These are phyloP conservation scores for Silurus glanis DNA, from an alignment of 2,113 vertebrate genomes.

Conservation along the genomic window DNA sequence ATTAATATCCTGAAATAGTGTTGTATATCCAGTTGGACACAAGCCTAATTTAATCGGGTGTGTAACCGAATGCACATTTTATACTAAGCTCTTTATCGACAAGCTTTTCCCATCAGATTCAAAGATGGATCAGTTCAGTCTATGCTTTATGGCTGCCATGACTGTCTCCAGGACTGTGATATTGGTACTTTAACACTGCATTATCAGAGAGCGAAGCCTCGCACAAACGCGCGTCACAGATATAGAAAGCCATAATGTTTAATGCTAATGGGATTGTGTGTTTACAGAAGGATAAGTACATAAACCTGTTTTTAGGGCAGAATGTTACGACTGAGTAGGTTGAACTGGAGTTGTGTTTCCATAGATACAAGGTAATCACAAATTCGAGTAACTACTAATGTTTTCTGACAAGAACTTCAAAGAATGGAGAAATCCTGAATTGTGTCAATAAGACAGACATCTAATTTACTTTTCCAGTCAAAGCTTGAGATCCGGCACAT, in stretches of 20 bases:
- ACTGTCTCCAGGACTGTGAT: neutral
- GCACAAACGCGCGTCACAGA: neutral
- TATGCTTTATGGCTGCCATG: neutral
- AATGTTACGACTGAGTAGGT: neutral
- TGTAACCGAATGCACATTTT: neutral
- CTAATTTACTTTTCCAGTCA: neutral
- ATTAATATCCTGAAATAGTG: neutral
- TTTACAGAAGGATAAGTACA: neutral
- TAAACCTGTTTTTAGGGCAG: neutral
- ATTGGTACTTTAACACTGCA: constrained; percentile 40
- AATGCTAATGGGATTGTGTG: neutral
- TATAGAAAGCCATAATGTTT: neutral
- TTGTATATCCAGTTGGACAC: neutral
- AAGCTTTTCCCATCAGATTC: neutral
- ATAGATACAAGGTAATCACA: neutral
- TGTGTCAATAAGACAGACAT: neutral
- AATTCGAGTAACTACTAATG: no score
- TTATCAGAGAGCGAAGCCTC: neutral
- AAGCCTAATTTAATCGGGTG: neutral
- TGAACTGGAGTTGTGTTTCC: neutral
- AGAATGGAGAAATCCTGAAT: neutral
- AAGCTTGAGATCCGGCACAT: neutral
- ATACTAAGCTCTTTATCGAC: neutral
- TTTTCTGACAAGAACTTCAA: neutral
- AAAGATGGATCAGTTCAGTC: neutral